These are phyloP conservation scores for Coreius guichenoti DNA, from an alignment of 2,797 vertebrate species.

Conservation along the genomic window DNA sequence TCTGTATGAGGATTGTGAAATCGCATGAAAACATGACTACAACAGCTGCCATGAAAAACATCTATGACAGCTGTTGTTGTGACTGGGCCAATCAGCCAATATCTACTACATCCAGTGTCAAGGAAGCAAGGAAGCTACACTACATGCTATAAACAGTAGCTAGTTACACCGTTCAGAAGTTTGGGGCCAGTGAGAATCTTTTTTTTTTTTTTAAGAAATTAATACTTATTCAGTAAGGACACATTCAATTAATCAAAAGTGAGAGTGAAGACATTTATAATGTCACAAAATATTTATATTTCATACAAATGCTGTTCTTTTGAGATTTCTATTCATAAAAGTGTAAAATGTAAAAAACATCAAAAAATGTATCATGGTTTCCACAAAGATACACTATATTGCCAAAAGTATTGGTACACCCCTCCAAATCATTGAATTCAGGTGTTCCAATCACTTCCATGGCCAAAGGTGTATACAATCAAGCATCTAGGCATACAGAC, in stretches of 20 bases:
- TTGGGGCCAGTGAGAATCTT: neutral
- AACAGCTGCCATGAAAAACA: slow-evolving; percentile 1
- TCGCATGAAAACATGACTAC: neutral
- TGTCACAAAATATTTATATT: neutral
- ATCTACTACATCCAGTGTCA: neutral
- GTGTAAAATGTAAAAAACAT: no score
- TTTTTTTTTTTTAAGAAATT: neutral
- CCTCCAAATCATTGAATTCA: no score
- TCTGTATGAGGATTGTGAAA: slow-evolving; percentile 2
- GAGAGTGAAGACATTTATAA: neutral
- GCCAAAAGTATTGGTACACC: no score
- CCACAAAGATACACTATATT: no score
- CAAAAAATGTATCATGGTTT: no score
- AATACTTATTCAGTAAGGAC: neutral
- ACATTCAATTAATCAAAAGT: neutral
- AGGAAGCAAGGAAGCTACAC: neutral
- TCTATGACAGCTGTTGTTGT: slow-evolving; percentile 16
- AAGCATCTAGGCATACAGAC: no score
- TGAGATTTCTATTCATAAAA: neutral
- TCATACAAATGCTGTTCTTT: neutral
- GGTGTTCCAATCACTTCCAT: no score
- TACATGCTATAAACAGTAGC: neutral
- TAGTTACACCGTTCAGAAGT: neutral
- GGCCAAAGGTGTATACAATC: no score
- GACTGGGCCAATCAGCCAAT: slow-evolving; percentile 7